A percentile compares a stretch with the other conserved stretches of the same genome.
Evolutionary conservation across 1,140 invertebrate species (phyloP).

Genomic region (Augochlora pura): DNA sequence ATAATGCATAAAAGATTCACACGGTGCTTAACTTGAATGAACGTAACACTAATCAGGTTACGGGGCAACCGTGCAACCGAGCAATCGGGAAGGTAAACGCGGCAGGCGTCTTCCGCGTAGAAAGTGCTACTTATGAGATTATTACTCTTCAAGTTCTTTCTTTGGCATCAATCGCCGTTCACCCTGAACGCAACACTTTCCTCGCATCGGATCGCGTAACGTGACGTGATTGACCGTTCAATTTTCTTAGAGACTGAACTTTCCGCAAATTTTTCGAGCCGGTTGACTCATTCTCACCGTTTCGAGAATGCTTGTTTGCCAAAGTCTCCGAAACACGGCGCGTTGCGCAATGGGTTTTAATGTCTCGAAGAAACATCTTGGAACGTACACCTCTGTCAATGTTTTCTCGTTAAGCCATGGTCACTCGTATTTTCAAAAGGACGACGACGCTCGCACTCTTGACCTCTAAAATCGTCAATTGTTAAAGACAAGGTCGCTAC

Average conservation of each 20-base stretch:
- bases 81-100: conserved; percentile 14
- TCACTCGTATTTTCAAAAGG: too few relatives aligned
- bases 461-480: conserved; percentile 29
- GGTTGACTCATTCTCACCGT: too few relatives aligned
- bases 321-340: too few relatives aligned
- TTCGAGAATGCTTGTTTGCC: background rate
- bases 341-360: background rate
- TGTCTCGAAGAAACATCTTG: background rate
- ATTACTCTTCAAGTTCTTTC: conserved; percentile 33
- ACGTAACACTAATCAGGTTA: conserved; percentile 19
- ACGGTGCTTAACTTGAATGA: background rate
- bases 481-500: conserved; percentile 29
- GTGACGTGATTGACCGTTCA: background rate
- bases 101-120: conserved; percentile 66
- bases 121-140: conserved; percentile 64
- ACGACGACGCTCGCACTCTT: background rate
- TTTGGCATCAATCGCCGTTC: conserved; percentile 16
- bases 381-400: too few relatives aligned
- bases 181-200: conserved; percentile 11
- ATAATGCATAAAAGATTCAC: background rate
- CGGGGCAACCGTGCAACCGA: background rate
- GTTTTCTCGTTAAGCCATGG: too few relatives aligned
- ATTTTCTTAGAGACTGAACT: too few relatives aligned
- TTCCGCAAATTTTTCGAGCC: too few relatives aligned
- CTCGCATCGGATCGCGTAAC: conserved; percentile 14